phyloP scores from a whole-genome alignment of 2,888 invertebrate genomes.

The Gonocerus acuteangulatus region DNA sequence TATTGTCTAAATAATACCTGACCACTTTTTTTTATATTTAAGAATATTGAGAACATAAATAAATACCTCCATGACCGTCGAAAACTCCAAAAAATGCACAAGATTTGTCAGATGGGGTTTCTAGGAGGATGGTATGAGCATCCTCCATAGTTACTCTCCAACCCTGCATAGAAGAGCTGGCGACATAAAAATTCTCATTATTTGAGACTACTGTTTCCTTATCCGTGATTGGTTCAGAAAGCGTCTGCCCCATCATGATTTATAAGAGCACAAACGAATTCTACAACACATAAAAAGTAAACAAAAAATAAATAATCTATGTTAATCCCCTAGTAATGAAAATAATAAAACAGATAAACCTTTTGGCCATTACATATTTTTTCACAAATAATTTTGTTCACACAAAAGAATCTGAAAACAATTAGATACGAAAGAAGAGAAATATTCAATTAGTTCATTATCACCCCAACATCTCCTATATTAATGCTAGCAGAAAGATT shows the following conservation, averaged over 20 bases:
- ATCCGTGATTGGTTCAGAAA: constrained; percentile 91
- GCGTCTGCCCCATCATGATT: constrained; percentile 93
- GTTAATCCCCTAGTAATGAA: not conserved
- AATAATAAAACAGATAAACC: not conserved
- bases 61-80: constrained; percentile 81
- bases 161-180: constrained; percentile 99
- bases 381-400: too few species aligned
- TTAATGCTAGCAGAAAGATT: too few species aligned
- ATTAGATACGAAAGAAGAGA: too few species aligned
- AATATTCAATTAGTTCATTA: too few species aligned
- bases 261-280: not conserved
- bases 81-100: constrained; percentile 95
- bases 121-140: constrained; percentile 91
- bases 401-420: too few species aligned
- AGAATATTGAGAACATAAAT: too few species aligned
- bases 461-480: too few species aligned
- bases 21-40: too few species aligned
- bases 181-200: constrained; percentile 65
- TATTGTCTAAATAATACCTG: too few species aligned
- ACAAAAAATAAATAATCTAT: not conserved
- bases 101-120: constrained; percentile 84
- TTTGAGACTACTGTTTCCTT: constrained; percentile 77
- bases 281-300: not conserved
- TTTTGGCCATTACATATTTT: too few species aligned
- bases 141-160: constrained; percentile 99